phyloP scores from a whole-genome alignment of 2,113 vertebrate genomes.

The Prionailurus bengalensis region DNA sequence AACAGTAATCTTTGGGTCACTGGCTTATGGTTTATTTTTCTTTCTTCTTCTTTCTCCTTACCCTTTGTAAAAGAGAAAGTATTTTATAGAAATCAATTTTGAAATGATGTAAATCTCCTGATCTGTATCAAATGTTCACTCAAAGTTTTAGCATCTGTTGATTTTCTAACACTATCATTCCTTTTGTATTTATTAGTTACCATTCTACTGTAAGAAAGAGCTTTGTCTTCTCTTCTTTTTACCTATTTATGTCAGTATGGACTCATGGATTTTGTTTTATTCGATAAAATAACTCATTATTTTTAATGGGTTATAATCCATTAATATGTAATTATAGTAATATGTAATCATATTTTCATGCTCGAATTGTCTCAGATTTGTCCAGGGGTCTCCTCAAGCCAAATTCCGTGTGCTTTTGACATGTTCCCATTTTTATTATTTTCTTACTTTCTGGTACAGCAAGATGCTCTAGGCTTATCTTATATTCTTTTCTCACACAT shows the following conservation, averaged over 20 bases:
- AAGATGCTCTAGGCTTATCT: conserved; percentile 7
- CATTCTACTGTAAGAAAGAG: not conserved
- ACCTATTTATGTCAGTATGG: not conserved
- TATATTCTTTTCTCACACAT: not conserved
- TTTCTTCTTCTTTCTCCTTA: not conserved
- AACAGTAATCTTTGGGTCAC: not conserved
- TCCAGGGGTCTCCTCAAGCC: not conserved
- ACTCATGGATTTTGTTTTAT: not conserved
- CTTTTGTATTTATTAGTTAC: not conserved
- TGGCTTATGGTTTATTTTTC: not conserved
- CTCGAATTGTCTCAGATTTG: not conserved
- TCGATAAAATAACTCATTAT: not conserved
- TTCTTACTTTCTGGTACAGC: conserved; percentile 38
- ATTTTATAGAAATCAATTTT: not conserved
- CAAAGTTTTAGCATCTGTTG: not conserved
- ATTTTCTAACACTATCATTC: not conserved
- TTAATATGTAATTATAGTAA: not conserved
- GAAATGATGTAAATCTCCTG: not conserved
- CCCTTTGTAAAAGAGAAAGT: not conserved
- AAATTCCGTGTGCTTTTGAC: not conserved
- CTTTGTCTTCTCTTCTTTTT: not conserved
- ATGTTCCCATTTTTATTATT: not conserved
- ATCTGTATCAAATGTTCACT: not conserved
- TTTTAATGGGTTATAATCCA: not conserved
- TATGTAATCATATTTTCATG: not conserved